Conservation (phyloP, 2,888 invertebrate genomes). For the Sabatieria punctata region DNA sequence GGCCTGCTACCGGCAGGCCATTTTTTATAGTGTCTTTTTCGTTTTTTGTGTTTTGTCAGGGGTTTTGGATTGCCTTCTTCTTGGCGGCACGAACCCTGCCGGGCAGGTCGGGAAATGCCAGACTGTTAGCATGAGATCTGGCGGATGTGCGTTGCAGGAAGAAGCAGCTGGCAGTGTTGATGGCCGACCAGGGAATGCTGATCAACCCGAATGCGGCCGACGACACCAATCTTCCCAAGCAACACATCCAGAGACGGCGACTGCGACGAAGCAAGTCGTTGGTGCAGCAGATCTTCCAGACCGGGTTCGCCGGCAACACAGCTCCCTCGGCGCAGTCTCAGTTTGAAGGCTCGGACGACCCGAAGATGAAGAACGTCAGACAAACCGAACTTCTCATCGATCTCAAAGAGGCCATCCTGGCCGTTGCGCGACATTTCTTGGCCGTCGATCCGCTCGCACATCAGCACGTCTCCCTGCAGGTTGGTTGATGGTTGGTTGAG, state of each 20-base stretch:
- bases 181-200: slow-evolving; percentile 86
- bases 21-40: too few relatives aligned
- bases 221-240: slow-evolving; percentile 76
- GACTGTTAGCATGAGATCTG: too few relatives aligned
- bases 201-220: slow-evolving; percentile 86
- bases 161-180: slow-evolving; percentile 78
- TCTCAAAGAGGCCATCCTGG: slow-evolving; percentile 80
- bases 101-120: too few relatives aligned
- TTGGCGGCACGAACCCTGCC: too few relatives aligned
- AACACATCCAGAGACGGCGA: slow-evolving; percentile 52
- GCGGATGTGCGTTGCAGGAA: too few relatives aligned
- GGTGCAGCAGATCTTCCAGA: slow-evolving; percentile 55
- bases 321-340: too few relatives aligned
- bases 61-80: too few relatives aligned
- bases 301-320: background rate
- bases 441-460: too few relatives aligned
- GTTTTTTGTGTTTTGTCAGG: too few relatives aligned
- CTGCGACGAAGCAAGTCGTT: slow-evolving; percentile 76
- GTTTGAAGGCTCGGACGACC: slow-evolving; percentile 45
- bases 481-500: too few relatives aligned
- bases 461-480: too few relatives aligned
- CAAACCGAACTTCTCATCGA: slow-evolving; percentile 98
- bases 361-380: slow-evolving; percentile 74
- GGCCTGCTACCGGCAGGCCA: too few relatives aligned
- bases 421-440: slow-evolving; percentile 81